Base-by-base conservation (phyloP, 2,797 vertebrate species). In the Danionella dracula region DNA sequence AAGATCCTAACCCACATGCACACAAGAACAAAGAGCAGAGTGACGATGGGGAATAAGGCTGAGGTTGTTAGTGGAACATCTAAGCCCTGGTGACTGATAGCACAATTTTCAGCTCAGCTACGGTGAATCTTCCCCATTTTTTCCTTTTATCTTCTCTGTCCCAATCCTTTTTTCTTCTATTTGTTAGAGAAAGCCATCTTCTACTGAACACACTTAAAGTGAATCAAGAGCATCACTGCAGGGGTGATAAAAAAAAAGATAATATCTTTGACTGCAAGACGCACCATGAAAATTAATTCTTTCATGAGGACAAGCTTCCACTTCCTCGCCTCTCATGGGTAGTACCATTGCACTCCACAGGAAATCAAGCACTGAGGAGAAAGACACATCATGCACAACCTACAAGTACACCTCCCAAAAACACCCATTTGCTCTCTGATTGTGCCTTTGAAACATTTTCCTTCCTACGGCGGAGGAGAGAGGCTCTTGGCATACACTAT, bases 201-300 rank as follows among this genome's bases (percentile, higher is more conserved):
- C 73, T 68, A 69, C 38, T 58, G 32, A 54, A 66, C 70, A 76
- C 68, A 81, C 63, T 60, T 66, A 56, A 78, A 55, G 42, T 27
- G 55, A 53, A 70, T 78, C 58, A 66, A 68, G 70, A 68, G 57
- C 60, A 66, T 71, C 57, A 53, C 74, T 77, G 71, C 72, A 67
- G 68, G 64, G 49, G 50, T 61, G 20, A 72, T 35, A 71, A 68
- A 3, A 27, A 27, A 40, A 70, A 51, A 70, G 67, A 77, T 75
- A 82, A 77, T 71, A 70, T 76, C 16, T 70, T 76, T 66, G 78
- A 76, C 77, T 76, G 68, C 60, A 73, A 79, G 63, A 70, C 73
- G 73, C 78, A 60, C 79, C 71, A 32, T 79, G 74, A 79, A 86
- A 85, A 85, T 84, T 77, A 77, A 81, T 82, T 75, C 78, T 76